Base-by-base conservation (phyloP, 1,140 invertebrate species). In the Tenebrio molitor region DNA sequence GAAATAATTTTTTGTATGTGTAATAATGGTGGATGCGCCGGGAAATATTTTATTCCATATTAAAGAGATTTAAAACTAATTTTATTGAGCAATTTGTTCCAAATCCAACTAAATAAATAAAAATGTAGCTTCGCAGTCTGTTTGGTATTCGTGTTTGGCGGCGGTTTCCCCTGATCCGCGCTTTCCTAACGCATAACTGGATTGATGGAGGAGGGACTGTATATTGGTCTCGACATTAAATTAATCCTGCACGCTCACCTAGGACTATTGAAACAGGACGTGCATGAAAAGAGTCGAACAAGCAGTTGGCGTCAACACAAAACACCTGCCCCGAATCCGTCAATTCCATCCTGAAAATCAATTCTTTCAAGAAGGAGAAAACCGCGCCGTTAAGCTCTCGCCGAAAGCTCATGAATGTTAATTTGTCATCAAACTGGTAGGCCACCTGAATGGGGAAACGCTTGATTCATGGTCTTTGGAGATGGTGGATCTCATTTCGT, bases 371-470 rank as follows among this genome's bases (percentile, higher is more conserved):
- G n/a, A n/a, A n/a, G n/a, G n/a, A n/a, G n/a, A n/a, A n/a, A n/a
- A n/a, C n/a, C n/a, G n/a, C n/a, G n/a, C n/a, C n/a, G n/a, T n/a
- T n/a, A n/a, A n/a, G n/a, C n/a, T n/a, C n/a, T n/a, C n/a, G n/a
- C n/a, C n/a, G n/a, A n/a, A n/a, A n/a, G n/a, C n/a, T 58, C 50
- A 58, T 58, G 50, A 58, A 58, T 58, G 50, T 58, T 58, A 58
- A 58, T 58, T 58, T 58, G 50, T 58, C 50, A 58, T 58, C 23
- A 39, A 39, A 39, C 36, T 8, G 4, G 5, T n/a, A n/a, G 36
- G 36, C 7, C 36, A 58, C 50, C 1, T 58, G 50, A 58, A 58
- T n/a, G 10, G 21, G 44, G 4, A 50, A 8, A 8, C 23, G 50
- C 2, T 58, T 58, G 50, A 58, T 58, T 58, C 50, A 58, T 58